phyloP scores from a whole-genome alignment of 2,113 vertebrate species.

The Phyllostomus hastatus region DNA sequence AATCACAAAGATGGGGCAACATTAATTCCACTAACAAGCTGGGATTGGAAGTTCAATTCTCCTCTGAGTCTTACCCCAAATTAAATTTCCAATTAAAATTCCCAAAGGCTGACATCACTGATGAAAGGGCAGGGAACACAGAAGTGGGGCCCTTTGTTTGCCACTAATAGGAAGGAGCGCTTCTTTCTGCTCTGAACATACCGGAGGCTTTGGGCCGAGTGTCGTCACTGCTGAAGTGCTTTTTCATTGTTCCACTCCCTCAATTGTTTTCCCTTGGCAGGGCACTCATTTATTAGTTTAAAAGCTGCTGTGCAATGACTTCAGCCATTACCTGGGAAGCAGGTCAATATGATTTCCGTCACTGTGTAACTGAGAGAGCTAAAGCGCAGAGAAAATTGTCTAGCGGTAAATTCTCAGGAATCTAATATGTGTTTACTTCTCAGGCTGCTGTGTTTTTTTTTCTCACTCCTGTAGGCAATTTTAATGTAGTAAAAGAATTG shows the following conservation, averaged over 20 bases:
- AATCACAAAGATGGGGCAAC: not conserved
- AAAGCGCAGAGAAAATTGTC: not conserved
- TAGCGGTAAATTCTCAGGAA: not conserved
- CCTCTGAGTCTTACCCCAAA: not conserved
- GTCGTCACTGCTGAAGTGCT: not conserved
- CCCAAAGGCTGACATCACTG: not conserved
- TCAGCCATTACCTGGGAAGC: not conserved
- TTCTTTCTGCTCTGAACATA: not conserved
- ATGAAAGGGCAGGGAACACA: not conserved
- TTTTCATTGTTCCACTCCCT: not conserved
- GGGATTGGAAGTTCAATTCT: not conserved
- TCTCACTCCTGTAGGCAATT: not conserved
- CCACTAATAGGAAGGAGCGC: not conserved
- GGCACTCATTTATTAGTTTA: slow-evolving; percentile 8
- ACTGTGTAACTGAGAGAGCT: slow-evolving; percentile 4
- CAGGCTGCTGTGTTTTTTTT: not conserved
- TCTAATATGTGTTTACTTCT: not conserved
- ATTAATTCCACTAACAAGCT: not conserved
- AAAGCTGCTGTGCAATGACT: not conserved
- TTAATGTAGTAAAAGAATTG: not conserved
- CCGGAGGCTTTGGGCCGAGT: not conserved
- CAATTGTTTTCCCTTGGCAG: not conserved
- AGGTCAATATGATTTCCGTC: not conserved
- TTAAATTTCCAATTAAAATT: slow-evolving; percentile 14
- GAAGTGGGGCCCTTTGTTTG: not conserved